Base-by-base conservation (phyloP, 2,113 vertebrate genomes). In the Perca flavescens region DNA sequence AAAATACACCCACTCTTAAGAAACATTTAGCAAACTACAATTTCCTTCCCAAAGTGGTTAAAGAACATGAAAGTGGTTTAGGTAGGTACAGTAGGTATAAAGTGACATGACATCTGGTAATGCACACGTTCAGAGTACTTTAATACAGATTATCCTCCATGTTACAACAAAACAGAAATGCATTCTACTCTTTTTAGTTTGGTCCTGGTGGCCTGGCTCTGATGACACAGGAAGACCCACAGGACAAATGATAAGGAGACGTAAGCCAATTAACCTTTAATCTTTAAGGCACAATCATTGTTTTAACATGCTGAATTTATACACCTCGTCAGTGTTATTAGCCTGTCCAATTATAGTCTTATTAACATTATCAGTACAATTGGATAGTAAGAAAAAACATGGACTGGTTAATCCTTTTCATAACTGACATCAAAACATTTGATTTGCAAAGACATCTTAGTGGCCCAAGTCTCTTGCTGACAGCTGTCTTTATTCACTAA, bases 241-340 rank as follows among this genome's bases (percentile, higher is more conserved):
- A 17, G 10, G 53, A 57, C 34, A 71, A n/a, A 62, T 49, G 8
- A 73, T 8, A 46, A 8, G 50, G 61, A 46, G 4, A 65, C 13
- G 16, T 22, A 34, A 16, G 8, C 47, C 19, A 31, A 80, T 65
- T 80, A 52, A 5, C 40, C 49, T 2, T 25, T 56, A 21, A 50
- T 57, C n/a, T 80, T 82, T 84, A 92, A 90, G 90, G 89, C 91
- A 91, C 79, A 68, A 72, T 57, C 9, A 62, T 47, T 54, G 17
- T 53, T 76, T 66, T 6, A 25, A 74, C 50, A 50, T 61, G 34
- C 14, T 57, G 5, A 47, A 70, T 57, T 80, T 34, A 28, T 17
- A 13, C 28, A 25, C 2, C 8, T 47, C 3, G 4, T 74, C 19
- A 65, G 34, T 62, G 22, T 2, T 60, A 62, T 80, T 57, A 69